These are phyloP conservation scores for Nyctereutes procyonoides DNA, from an alignment of 2,113 vertebrate genomes.

Conservation along the genomic window DNA sequence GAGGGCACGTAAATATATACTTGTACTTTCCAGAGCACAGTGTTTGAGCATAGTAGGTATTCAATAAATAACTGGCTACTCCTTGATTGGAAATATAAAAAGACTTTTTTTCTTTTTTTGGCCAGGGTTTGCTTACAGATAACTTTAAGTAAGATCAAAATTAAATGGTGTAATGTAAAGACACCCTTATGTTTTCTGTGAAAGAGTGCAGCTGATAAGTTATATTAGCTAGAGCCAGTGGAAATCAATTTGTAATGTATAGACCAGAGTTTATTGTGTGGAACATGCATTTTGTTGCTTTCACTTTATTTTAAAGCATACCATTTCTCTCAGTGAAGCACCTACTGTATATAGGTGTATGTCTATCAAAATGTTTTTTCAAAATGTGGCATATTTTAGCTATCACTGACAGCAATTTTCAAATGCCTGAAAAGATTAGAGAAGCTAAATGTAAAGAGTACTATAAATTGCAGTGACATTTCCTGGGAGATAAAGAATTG, in stretches of 20 bases:
- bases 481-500: constrained; percentile 43
- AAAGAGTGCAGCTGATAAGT: constrained; percentile 7
- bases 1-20: background rate
- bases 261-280: constrained; percentile 30
- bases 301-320: constrained; percentile 41
- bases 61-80: constrained; percentile 33
- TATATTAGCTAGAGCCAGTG: constrained; percentile 29
- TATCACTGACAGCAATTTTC: constrained; percentile 59
- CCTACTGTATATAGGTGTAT: background rate
- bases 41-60: background rate
- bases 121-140: background rate
- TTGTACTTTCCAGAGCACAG: background rate
- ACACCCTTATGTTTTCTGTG: background rate
- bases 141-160: constrained; percentile 18
- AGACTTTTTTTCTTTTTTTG: background rate
- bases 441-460: constrained; percentile 57
- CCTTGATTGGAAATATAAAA: background rate
- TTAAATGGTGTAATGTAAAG: constrained; percentile 33
- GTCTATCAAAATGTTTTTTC: constrained; percentile 45
- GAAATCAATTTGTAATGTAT: constrained; percentile 43
- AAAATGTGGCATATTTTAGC: constrained; percentile 23
- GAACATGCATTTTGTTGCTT: constrained; percentile 1
- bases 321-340: background rate
- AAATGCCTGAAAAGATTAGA: constrained; percentile 61
- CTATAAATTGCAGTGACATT: constrained; percentile 51